Evolutionary conservation across 1,140 invertebrate genomes (phyloP).

Genomic region (Drosophila orosa): DNA sequence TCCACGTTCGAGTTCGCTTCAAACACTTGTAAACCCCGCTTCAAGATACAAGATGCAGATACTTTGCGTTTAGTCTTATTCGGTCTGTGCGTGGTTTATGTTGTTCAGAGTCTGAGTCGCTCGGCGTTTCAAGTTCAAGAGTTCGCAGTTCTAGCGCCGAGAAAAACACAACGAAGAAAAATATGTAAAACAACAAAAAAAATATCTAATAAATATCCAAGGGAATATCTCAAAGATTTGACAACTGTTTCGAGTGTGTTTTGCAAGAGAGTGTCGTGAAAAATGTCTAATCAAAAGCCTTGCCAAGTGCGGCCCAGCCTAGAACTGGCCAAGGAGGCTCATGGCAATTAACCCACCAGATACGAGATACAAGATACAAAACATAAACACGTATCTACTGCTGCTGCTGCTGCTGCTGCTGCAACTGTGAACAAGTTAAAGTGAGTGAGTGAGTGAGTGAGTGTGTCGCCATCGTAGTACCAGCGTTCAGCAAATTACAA

Average conservation of each 20-base stretch:
- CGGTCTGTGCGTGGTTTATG: slow-evolving; percentile 64
- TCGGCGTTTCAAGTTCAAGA: slow-evolving; percentile 18
- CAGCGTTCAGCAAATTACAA: slow-evolving; percentile 31
- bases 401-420: slow-evolving; percentile 13
- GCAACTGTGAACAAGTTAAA: slow-evolving; percentile 59
- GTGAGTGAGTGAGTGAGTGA: slow-evolving; percentile 24
- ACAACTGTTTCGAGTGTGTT: slow-evolving; percentile 20
- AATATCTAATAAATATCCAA: slow-evolving; percentile 11
- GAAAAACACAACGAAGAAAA: slow-evolving; percentile 6
- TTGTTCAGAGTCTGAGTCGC: slow-evolving; percentile 44
- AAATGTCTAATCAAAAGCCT: slow-evolving; percentile 18
- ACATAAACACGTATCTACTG: slow-evolving; percentile 50
- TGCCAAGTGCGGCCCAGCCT: slow-evolving; percentile 60
- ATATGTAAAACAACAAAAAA: not conserved
- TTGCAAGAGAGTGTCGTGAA: slow-evolving; percentile 10
- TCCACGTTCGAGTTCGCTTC: slow-evolving; percentile 51
- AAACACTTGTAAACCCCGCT: slow-evolving; percentile 51
- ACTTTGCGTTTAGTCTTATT: slow-evolving; percentile 63
- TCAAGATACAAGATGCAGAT: slow-evolving; percentile 34
- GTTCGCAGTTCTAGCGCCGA: slow-evolving; percentile 20
- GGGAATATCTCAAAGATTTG: slow-evolving; percentile 7
- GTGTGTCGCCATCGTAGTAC: slow-evolving; percentile 36
- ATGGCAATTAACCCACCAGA: slow-evolving; percentile 56
- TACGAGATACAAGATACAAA: slow-evolving; percentile 34
- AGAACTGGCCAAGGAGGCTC: slow-evolving; percentile 35